Percentiles rank a stretch among this genome's conserved stretches.
These are phyloP conservation scores for Rhineura floridana DNA, from an alignment of 2,113 vertebrate genomes.

Conservation along the genomic window DNA sequence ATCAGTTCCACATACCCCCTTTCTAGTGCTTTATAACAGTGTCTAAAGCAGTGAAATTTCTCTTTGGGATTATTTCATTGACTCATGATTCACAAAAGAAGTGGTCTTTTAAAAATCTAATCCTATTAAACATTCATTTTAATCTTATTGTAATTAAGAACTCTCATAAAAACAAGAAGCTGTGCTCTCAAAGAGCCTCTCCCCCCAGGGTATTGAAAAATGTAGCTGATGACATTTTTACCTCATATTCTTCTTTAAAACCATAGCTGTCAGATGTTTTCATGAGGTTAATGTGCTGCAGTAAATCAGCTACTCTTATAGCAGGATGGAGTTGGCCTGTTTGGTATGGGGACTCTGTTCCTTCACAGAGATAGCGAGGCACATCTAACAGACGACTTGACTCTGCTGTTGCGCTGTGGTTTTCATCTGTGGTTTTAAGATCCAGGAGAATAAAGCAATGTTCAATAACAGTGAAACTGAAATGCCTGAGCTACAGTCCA, in stretches of 20 bases:
- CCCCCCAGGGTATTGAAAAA: slow-evolving; percentile 20
- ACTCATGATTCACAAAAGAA: slow-evolving; percentile 1
- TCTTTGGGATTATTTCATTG: slow-evolving; percentile 34
- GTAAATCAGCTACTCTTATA: slow-evolving; percentile 94
- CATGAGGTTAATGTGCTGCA: slow-evolving; percentile 99
- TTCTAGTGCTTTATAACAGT: neutral
- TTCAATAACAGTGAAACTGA: slow-evolving; percentile 1
- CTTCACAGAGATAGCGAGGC: slow-evolving; percentile 95
- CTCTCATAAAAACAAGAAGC: slow-evolving; percentile 28
- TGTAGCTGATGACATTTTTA: slow-evolving; percentile 67
- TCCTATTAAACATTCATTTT: slow-evolving; percentile 8
- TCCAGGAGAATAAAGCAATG: slow-evolving; percentile 52
- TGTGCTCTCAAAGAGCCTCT: slow-evolving; percentile 30
- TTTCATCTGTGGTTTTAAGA: slow-evolving; percentile 86
- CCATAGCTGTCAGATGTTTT: slow-evolving; percentile 99
- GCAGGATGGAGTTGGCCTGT: slow-evolving; percentile 97
- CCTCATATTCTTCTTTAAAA: slow-evolving; percentile 99
- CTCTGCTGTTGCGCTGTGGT: slow-evolving; percentile 88
- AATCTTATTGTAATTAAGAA: slow-evolving; percentile 25
- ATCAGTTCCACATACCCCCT: neutral
- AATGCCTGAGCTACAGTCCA: neutral
- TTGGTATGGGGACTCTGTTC: slow-evolving; percentile 96
- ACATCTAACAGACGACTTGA: slow-evolving; percentile 94
- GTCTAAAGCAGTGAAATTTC: slow-evolving; percentile 12
- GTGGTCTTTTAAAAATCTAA: slow-evolving; percentile 30